A percentile compares a stretch with the other conserved stretches of the same genome.
These are phyloP conservation scores for Plectrocnemia conspersa DNA, from an alignment of 1,140 invertebrate species.

Conservation along the genomic window DNA sequence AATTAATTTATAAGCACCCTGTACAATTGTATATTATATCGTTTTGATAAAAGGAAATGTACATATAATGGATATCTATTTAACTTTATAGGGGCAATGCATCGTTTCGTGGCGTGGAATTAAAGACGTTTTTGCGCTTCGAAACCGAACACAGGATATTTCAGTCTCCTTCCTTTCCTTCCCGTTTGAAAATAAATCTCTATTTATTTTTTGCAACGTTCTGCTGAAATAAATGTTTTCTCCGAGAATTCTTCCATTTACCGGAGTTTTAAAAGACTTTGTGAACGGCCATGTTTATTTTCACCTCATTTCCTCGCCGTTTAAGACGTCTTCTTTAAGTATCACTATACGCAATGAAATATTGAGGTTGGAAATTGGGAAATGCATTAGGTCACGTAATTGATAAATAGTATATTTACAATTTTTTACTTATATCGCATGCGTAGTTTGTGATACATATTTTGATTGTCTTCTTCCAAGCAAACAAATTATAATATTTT, in stretches of 20 bases:
- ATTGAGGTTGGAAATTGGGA: background rate
- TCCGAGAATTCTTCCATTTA: conserved; percentile 17
- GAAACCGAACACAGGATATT: background rate
- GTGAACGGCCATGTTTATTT: conserved; percentile 20
- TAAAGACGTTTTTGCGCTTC: too few relatives aligned
- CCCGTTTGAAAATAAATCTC: conserved; percentile 2
- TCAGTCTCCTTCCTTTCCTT: background rate
- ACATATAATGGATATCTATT: too few relatives aligned
- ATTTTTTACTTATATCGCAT: too few relatives aligned
- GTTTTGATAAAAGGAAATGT: too few relatives aligned
- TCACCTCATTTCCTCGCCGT: conserved; percentile 14
- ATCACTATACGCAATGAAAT: conserved; percentile 9
- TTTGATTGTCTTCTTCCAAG: too few relatives aligned
- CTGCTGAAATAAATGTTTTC: conserved; percentile 11
- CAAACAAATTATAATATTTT: too few relatives aligned
- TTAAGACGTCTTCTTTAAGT: conserved; percentile 6
- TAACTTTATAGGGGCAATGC: too few relatives aligned
- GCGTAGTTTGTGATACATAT: too few relatives aligned
- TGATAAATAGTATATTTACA: too few relatives aligned
- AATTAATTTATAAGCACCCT: too few relatives aligned
- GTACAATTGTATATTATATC: too few relatives aligned
- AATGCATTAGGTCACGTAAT: conserved; percentile 9
- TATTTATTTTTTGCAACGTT: conserved; percentile 12
- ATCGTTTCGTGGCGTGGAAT: too few relatives aligned
- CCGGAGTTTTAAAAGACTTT: background rate